Evolutionary conservation across 1,140 invertebrate genomes (phyloP).

Genomic region (Zaprionus africanus): DNA sequence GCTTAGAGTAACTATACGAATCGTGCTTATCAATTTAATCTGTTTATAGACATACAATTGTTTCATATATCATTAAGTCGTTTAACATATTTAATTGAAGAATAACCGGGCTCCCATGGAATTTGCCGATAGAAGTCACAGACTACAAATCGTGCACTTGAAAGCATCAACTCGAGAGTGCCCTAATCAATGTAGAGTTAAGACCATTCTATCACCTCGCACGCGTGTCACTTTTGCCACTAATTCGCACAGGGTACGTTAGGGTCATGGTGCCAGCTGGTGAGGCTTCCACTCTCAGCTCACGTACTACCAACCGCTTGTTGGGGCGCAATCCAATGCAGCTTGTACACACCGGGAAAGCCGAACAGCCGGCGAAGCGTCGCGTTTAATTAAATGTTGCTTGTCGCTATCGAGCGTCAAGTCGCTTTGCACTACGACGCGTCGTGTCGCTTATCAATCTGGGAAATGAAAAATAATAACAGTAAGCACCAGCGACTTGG

Average conservation of each 20-base stretch:
- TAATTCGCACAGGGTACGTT: not conserved
- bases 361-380: conserved; percentile 1
- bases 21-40: too few species aligned
- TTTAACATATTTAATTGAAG: not conserved
- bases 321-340: not conserved
- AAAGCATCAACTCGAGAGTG: not conserved
- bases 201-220: not conserved
- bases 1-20: too few species aligned
- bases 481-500: conserved; percentile 21
- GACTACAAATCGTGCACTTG: not conserved
- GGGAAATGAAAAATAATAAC: conserved; percentile 22
- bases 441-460: conserved; percentile 27
- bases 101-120: not conserved
- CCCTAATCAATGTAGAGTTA: not conserved
- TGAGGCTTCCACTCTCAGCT: not conserved
- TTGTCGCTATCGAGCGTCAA: conserved; percentile 20
- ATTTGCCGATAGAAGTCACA: not conserved
- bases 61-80: too few species aligned
- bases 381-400: conserved; percentile 28
- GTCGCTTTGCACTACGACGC: conserved; percentile 4
- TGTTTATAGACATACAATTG: too few species aligned
- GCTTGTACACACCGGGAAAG: not conserved
- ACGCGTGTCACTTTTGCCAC: not conserved
- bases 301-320: not conserved
- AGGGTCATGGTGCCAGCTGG: not conserved